Base-by-base conservation (phyloP, 2,113 vertebrate genomes). In the Strix uralensis region DNA sequence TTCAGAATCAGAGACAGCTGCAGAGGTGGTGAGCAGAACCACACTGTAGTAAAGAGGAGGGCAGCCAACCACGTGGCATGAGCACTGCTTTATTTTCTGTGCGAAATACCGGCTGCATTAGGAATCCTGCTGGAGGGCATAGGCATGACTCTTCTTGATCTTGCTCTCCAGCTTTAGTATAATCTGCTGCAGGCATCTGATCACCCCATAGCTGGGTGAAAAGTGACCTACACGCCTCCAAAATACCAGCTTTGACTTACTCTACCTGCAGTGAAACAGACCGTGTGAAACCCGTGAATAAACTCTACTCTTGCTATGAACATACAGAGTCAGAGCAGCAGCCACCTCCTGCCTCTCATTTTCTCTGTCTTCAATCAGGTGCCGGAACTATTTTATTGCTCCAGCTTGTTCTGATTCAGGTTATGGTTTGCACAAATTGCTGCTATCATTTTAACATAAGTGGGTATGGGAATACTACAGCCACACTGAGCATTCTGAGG, bases 41-140 rank as follows among this genome's bases (percentile, higher is more conserved):
- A 38, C 8, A 3, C 25, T 2, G 26, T 9, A 21, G 25, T 14
- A 6, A 40, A 5, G 29, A 9, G 12, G 30, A 61, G 18, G 47
- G 32, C 3, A 18, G 30, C 7, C 29, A 26, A 42, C 17, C 29
- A 2, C 0, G 0, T 2, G 21, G 34, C 0, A 0, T 0, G 11
- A 46, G 20, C 42, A 21, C 1, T 0, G 20, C 51, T 62, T 20
- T 36, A 1, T 4, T 29, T 52, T 44, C 46, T 13, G 21, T 10
- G 15, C 34, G 2, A 11, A 58, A 25, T 23, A 34, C 2, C 13
- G 2, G 18, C 5, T 57, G 19, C 77, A 11, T 9, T 0, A 6
- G n/a, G 11, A 49, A 36, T 7, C 4, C 1, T 3, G 10, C 69
- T 26, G 51, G 51, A 40, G 38, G 3, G 26, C 26, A 32, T 12